These are phyloP conservation scores for Chydorus sphaericus DNA, from an alignment of 2,888 invertebrate genomes.

Conservation along the genomic window DNA sequence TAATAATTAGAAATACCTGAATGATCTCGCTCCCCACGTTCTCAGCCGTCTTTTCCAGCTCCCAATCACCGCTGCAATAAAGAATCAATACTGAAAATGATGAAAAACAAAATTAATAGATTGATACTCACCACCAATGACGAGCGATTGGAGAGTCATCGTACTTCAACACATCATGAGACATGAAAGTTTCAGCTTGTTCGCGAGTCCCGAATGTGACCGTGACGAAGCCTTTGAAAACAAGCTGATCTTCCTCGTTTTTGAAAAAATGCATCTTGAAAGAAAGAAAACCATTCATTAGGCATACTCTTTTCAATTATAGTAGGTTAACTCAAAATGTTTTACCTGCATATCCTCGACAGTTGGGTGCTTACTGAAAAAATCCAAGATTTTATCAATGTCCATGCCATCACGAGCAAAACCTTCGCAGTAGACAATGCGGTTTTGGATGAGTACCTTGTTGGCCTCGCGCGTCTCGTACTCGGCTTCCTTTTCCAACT, in stretches of 20 bases:
- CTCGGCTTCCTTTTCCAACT: slow-evolving; percentile 26
- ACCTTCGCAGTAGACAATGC: slow-evolving; percentile 80
- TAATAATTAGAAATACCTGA: too few relatives aligned
- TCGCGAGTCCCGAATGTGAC: slow-evolving; percentile 68
- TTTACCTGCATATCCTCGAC: slow-evolving; percentile 46
- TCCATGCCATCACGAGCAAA: slow-evolving; percentile 51
- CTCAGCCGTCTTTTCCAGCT: slow-evolving; percentile 23
- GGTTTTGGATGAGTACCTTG: too few relatives aligned
- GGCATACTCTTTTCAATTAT: too few relatives aligned
- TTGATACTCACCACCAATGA: slow-evolving; percentile 41
- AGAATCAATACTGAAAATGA: neutral
- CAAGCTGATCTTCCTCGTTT: slow-evolving; percentile 37
- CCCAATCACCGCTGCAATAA: slow-evolving; percentile 20
- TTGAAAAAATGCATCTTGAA: slow-evolving; percentile 39
- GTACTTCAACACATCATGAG: slow-evolving; percentile 49
- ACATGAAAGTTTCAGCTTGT: slow-evolving; percentile 61
- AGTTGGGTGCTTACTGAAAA: slow-evolving; percentile 50
- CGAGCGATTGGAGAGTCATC: slow-evolving; percentile 45
- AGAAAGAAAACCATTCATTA: slow-evolving; percentile 15
- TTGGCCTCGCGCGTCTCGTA: slow-evolving; percentile 16
- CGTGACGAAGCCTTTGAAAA: slow-evolving; percentile 87
- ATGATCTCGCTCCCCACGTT: slow-evolving; percentile 19
- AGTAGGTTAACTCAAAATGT: too few relatives aligned
- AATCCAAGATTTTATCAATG: slow-evolving; percentile 56
- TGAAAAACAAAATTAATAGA: neutral